Evolutionary conservation across 2,888 invertebrate species (phyloP).

Genomic region (Choristoneura rosaceana): DNA sequence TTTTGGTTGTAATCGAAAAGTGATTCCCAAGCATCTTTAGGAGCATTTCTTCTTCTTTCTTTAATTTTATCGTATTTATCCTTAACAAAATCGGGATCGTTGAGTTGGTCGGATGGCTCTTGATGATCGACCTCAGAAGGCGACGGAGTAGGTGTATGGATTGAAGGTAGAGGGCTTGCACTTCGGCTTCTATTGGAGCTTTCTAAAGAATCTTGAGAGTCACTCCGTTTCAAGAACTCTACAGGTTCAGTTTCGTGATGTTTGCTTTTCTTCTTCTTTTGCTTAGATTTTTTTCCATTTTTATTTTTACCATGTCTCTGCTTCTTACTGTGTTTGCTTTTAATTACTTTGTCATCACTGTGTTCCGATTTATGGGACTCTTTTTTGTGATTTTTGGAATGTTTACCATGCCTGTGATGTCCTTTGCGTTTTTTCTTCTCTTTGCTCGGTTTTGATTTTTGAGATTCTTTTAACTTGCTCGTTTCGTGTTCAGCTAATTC

Average conservation of each 20-base stretch:
- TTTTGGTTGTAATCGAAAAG: slow-evolving; percentile 78
- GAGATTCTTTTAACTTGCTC: slow-evolving; percentile 73
- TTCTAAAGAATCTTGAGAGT: slow-evolving; percentile 71
- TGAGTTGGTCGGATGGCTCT: slow-evolving; percentile 57
- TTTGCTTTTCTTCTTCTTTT: slow-evolving; percentile 78
- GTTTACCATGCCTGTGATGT: slow-evolving; percentile 78
- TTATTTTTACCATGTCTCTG: slow-evolving; percentile 71
- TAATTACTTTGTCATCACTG: slow-evolving; percentile 53
- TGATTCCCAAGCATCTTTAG: slow-evolving; percentile 78
- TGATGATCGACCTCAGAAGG: slow-evolving; percentile 61
- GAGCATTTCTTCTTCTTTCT: slow-evolving; percentile 84
- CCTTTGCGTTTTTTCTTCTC: slow-evolving; percentile 78
- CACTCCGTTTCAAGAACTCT: slow-evolving; percentile 57
- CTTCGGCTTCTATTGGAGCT: slow-evolving; percentile 76
- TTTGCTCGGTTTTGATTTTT: slow-evolving; percentile 73
- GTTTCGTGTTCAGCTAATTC: slow-evolving; percentile 48
- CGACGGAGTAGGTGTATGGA: slow-evolving; percentile 75
- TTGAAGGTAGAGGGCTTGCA: slow-evolving; percentile 78
- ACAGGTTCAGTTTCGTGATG: slow-evolving; percentile 60
- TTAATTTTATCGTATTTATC: slow-evolving; percentile 88
- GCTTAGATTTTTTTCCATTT: slow-evolving; percentile 79
- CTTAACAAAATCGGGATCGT: slow-evolving; percentile 76
- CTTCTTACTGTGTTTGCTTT: slow-evolving; percentile 69
- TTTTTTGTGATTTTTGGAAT: slow-evolving; percentile 78
- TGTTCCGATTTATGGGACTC: slow-evolving; percentile 68